Percentiles rank a stretch among this genome's conserved stretches.
phyloP scores from a whole-genome alignment of 53 echinoderm and acorn worm species.

The Crossaster papposus region DNA sequence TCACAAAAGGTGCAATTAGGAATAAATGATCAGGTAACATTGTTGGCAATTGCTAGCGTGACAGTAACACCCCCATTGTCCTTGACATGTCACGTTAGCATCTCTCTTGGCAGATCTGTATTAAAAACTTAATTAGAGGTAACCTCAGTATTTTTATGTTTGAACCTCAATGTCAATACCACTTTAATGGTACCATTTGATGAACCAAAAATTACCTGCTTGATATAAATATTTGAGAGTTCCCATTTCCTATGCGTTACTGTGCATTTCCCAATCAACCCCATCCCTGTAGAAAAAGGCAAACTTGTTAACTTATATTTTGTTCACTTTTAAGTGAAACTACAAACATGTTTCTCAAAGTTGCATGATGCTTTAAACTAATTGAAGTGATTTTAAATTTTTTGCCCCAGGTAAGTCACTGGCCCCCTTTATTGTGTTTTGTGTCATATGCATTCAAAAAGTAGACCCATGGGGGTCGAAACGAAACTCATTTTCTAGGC shows the following conservation, averaged over 20 bases:
- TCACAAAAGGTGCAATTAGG: not conserved
- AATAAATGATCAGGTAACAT: not conserved
- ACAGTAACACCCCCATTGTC: slow-evolving; percentile 11
- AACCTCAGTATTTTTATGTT: slow-evolving; percentile 14
- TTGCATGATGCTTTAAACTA: not conserved
- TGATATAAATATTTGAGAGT: slow-evolving; percentile 2
- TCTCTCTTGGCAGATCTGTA: not conserved
- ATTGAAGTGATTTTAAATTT: slow-evolving; percentile 23
- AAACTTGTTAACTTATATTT: slow-evolving; percentile 24
- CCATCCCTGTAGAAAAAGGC: slow-evolving; percentile 2
- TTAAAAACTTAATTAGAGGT: slow-evolving; percentile 18
- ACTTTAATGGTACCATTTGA: slow-evolving; percentile 12
- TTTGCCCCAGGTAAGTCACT: not conserved
- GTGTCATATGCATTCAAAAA: no score
- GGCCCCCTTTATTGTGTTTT: no score
- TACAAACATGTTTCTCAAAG: slow-evolving; percentile 11
- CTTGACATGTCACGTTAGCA: slow-evolving; percentile 46
- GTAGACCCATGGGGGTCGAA: no score
- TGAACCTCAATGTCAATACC: not conserved
- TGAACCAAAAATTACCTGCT: not conserved
- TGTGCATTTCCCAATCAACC: slow-evolving; percentile 17
- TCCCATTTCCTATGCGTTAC: slow-evolving; percentile 19
- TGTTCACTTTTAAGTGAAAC: slow-evolving; percentile 9
- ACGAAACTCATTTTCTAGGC: no score
- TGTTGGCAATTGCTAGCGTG: slow-evolving; percentile 28